Base-by-base conservation (phyloP, 64 coral and sea anemone species). In the Pocillopora damicornis region DNA sequence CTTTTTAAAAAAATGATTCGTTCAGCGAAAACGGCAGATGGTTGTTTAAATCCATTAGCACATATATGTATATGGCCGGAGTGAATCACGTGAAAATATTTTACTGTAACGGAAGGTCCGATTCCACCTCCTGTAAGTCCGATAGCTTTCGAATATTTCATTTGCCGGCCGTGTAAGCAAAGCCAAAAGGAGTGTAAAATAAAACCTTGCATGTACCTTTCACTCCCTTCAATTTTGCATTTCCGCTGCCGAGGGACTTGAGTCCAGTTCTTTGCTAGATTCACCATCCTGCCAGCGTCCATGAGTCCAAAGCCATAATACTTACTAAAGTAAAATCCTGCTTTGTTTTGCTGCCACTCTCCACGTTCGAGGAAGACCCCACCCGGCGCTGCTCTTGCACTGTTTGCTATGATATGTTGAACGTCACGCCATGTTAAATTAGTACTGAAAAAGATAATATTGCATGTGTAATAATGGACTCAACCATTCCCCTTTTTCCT, bases 221-320 rank as follows among this genome's bases (percentile, higher is more conserved):
- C 63, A 8, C 15, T 5, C 38, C 84, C 84, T 73, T 87, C 75
- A 9, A 87, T 75, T 71, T 87, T 68, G 26, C 84, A 87, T 74
- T 42, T 74, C 34, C 1, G 15, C 75, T 87, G 84, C 16, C 12
- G 20, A 58, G 84, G 67, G 0, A 87, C 84, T 74, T 15, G 16
- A 57, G 58, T 87, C 84, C 84, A 87, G 51, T 87, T 0, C 25
- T 75, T 87, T 5, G 84, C 84, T 15, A 87, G n/a, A 17, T 75
- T 14, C 16, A 75, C 84, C 84, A 87, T 87, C 67, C 15, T 42
- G 23, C 34, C 34, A 73, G 84, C 84, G 22, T 87, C 71, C 84
- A 87, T 87, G 6, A 87, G 17, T 6, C 84, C 84, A 57, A 87
- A 87, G 17, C 84, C 84, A 75, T 58, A 87, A 75, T 1, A 75